A percentile compares a stretch with the other conserved stretches of the same genome.
These are phyloP conservation scores for Glossosoma conforme DNA, from an alignment of 1,140 invertebrate species.

Conservation along the genomic window DNA sequence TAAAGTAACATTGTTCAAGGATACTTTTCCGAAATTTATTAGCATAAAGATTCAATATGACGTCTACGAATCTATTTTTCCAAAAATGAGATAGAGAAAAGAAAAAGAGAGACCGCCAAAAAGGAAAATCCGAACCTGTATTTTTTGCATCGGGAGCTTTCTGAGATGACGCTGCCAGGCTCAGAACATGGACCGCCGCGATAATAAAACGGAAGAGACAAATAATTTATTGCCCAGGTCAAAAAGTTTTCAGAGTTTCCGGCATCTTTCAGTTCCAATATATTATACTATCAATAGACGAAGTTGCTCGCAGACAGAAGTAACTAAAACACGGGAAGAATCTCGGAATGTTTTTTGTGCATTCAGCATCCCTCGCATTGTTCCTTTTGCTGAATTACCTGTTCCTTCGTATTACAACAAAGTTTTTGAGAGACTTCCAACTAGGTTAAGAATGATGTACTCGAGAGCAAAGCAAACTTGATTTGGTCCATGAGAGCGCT, in stretches of 20 bases:
- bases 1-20: too few relatives aligned
- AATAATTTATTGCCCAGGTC: conserved; percentile 30
- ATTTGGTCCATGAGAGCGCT: conserved; percentile 13
- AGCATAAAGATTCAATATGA: too few relatives aligned
- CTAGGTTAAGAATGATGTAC: conserved; percentile 24
- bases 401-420: conserved; percentile 27
- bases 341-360: conserved; percentile 27
- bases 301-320: neutral
- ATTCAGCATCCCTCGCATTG: conserved; percentile 20
- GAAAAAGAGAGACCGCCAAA: too few relatives aligned
- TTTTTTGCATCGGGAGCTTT: too few relatives aligned
- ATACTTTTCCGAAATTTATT: too few relatives aligned
- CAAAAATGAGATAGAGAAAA: too few relatives aligned
- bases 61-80: too few relatives aligned
- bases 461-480: conserved; percentile 13
- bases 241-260: conserved; percentile 26
- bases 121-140: too few relatives aligned
- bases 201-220: conserved; percentile 29
- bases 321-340: conserved; percentile 9
- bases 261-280: conserved; percentile 26
- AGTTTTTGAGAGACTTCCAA: conserved; percentile 18
- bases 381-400: conserved; percentile 29
- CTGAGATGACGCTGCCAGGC: too few relatives aligned
- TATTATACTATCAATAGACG: conserved; percentile 25
- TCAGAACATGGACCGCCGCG: too few relatives aligned